Base-by-base conservation (phyloP, 2,888 invertebrate genomes). In the Caradrina kadenii region DNA sequence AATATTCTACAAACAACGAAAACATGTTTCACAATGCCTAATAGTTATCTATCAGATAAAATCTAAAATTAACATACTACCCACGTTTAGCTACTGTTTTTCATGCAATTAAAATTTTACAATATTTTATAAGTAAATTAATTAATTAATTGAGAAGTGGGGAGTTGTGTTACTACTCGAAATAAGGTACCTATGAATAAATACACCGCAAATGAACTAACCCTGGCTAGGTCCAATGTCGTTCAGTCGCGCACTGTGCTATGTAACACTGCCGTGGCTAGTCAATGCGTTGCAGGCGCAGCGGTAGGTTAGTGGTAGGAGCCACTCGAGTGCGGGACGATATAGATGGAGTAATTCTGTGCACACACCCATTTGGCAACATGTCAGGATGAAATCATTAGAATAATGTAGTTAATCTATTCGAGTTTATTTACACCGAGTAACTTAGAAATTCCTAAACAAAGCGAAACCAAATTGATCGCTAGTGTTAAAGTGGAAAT, bases 211-310 rank as follows among this genome's bases (percentile, higher is more conserved):
- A 17, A 1, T 6, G 17, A 45, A 45, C 17, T 11, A 7, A 10
- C 70, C 63, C 55, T 61, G 55, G 75, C 50, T 52, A 22, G 48
- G 60, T 22, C 13, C 8, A 17, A 39, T 11, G 59, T 50, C 35
- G 66, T 59, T 39, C 59, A 59, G 70, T 67, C 68, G 56, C 65
- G 77, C 65, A 59, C 31, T 70, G 63, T 63, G 74, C 75, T 81
- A 64, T 69, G 71, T 73, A 84, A 76, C 78, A 82, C 82, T 73
- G 84, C 83, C 83, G 82, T 84, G 80, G 85, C 86, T 86, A 86
- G 89, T 86, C 86, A 86, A 84, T 76, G 82, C 80, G 80, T 76
- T 78, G 81, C 76, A 73, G 75, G 80, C 71, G 65, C 58, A 26
- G 66, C n/a, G 63, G 65, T 74, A 82, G 70, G 52, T 26, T 80